Evolutionary conservation across 1,140 invertebrate genomes (phyloP).

Genomic region (Neoseiulus cucumeris): DNA sequence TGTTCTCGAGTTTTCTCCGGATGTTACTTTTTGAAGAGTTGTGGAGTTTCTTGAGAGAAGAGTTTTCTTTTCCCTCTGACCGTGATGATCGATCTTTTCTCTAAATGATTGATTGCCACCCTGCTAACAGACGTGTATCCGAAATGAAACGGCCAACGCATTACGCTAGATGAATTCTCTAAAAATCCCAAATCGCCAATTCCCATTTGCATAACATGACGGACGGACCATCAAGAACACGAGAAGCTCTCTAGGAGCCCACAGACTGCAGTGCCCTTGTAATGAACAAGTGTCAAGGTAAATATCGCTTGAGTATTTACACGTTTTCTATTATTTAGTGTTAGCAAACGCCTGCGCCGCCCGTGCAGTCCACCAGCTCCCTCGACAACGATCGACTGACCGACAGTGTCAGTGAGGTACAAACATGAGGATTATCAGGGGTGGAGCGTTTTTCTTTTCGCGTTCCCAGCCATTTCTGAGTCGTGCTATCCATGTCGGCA

Average conservation of each 20-base stretch:
- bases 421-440: not conserved
- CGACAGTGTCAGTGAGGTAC: not conserved
- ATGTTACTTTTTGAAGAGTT: too few species aligned
- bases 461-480: not conserved
- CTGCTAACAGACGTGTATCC: too few species aligned
- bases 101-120: too few species aligned
- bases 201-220: constrained; percentile 2
- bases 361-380: not conserved
- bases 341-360: not conserved
- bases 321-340: not conserved
- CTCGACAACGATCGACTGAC: not conserved
- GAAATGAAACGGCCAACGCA: too few species aligned
- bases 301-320: not conserved
- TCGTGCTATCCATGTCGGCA: not conserved
- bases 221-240: constrained; percentile 6
- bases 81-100: too few species aligned
- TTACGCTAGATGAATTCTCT: too few species aligned
- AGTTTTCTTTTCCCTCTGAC: too few species aligned
- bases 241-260: not conserved
- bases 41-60: too few species aligned
- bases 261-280: not conserved
- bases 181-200: not conserved
- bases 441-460: not conserved
- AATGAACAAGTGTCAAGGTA: constrained; percentile 1
- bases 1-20: too few species aligned